These are phyloP conservation scores for Pseudorhiza aurosa DNA, from an alignment of 30 jellyfish, hydroid and myxozoan genomes.

Conservation along the genomic window DNA sequence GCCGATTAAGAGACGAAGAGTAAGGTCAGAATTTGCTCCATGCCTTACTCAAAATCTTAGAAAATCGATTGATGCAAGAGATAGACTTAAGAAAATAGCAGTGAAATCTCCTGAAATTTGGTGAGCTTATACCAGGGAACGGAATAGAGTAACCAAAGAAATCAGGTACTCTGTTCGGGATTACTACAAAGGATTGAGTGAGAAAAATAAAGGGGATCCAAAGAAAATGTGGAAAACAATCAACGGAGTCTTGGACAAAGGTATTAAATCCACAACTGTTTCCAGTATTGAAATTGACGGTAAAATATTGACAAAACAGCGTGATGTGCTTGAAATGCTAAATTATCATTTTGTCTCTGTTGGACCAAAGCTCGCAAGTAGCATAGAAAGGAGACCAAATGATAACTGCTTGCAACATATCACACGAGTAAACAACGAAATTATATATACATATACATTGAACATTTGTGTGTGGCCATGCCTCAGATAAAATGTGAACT, in stretches of 20 bases:
- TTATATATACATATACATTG: too few relatives aligned
- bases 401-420: conserved; percentile 62
- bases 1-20: conserved; percentile 54
- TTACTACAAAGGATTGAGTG: conserved; percentile 32
- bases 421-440: conserved; percentile 57
- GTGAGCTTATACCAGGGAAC: conserved; percentile 48
- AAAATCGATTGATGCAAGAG: conserved; percentile 51
- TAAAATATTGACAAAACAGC: conserved; percentile 54
- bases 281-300: conserved; percentile 42
- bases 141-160: conserved; percentile 44
- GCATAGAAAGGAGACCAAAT: conserved; percentile 63
- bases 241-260: conserved; percentile 46
- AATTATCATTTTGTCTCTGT: conserved; percentile 39
- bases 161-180: conserved; percentile 29
- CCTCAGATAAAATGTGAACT: too few relatives aligned
- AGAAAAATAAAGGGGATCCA: conserved; percentile 48
- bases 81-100: conserved; percentile 49
- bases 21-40: conserved; percentile 59
- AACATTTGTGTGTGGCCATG: too few relatives aligned
- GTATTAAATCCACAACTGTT: conserved; percentile 28
- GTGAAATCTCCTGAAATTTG: conserved; percentile 51
- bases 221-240: conserved; percentile 56
- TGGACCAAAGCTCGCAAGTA: conserved; percentile 64
- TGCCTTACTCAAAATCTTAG: conserved; percentile 54
- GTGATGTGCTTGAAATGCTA: conserved; percentile 56